A percentile compares a stretch with the other conserved stretches of the same genome.
Conservation (phyloP, 92 coral and sea anemone genomes). For the Phenganax marumi region DNA sequence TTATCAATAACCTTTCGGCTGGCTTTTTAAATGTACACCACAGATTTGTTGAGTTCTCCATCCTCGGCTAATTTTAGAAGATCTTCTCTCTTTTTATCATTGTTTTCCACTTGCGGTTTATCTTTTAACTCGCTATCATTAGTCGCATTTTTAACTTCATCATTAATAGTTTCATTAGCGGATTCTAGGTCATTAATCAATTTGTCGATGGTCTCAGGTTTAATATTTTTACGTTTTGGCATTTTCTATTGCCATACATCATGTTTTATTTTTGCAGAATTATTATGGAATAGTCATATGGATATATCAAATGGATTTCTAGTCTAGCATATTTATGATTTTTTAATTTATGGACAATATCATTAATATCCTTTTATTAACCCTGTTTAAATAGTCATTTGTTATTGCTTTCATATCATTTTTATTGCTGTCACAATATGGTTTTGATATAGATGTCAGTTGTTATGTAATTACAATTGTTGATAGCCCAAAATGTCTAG, state of each 20-base stretch:
- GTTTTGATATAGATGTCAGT: constrained; percentile 35
- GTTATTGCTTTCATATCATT: constrained; percentile 32
- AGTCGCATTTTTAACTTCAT: background rate
- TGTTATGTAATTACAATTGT: constrained; percentile 39
- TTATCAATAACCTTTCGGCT: background rate
- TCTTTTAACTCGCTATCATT: background rate
- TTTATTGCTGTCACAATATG: constrained; percentile 26
- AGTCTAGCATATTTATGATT: background rate
- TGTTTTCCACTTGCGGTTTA: background rate
- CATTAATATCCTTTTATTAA: background rate
- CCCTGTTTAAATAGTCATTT: constrained; percentile 27
- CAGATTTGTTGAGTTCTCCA: background rate
- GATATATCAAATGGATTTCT: background rate
- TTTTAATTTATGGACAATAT: background rate
- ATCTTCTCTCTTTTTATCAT: background rate
- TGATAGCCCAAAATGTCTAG: constrained; percentile 24
- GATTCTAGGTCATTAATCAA: no score
- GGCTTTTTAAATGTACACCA: background rate
- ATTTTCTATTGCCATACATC: background rate
- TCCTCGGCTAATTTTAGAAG: background rate
- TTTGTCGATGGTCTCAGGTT: no score
- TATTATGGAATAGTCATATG: constrained; percentile 23
- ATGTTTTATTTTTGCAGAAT: constrained; percentile 17
- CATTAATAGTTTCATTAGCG: no score
- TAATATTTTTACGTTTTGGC: no score